Evolutionary conservation across 2,113 vertebrate genomes (phyloP).

Genomic region (Pseudonaja textilis): DNA sequence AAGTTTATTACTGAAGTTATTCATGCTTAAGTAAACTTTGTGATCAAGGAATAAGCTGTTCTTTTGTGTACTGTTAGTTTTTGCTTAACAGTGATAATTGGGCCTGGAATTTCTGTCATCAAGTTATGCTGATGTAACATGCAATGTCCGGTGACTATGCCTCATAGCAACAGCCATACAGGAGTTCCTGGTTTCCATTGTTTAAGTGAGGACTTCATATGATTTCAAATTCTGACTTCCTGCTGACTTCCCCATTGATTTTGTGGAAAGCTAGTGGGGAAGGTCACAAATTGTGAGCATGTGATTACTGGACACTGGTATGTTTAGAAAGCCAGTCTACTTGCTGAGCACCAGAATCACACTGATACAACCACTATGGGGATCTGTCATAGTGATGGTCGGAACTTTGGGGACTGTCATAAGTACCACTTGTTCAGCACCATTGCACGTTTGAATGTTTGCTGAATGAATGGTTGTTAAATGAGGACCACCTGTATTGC

Average conservation of each 20-base stretch:
- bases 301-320: not conserved
- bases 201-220: not conserved
- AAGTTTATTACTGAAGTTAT: not conserved
- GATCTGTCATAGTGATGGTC: not conserved
- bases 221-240: not conserved
- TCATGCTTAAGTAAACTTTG: not conserved
- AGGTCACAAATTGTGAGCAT: not conserved
- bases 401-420: not conserved
- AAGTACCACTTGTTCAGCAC: not conserved
- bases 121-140: not conserved
- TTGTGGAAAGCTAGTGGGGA: not conserved
- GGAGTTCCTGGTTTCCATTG: not conserved
- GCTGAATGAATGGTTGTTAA: not conserved
- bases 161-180: not conserved
- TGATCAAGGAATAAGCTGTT: not conserved
- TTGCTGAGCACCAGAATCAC: not conserved
- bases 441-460: not conserved
- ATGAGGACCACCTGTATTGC: not conserved
- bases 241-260: not conserved
- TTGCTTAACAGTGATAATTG: not conserved
- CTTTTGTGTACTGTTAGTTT: not conserved
- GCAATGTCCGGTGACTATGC: not conserved
- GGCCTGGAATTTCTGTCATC: not conserved
- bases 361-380: not conserved
- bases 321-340: not conserved